Base-by-base conservation (phyloP, 1,140 invertebrate species). In the Drosophila sucinea region DNA sequence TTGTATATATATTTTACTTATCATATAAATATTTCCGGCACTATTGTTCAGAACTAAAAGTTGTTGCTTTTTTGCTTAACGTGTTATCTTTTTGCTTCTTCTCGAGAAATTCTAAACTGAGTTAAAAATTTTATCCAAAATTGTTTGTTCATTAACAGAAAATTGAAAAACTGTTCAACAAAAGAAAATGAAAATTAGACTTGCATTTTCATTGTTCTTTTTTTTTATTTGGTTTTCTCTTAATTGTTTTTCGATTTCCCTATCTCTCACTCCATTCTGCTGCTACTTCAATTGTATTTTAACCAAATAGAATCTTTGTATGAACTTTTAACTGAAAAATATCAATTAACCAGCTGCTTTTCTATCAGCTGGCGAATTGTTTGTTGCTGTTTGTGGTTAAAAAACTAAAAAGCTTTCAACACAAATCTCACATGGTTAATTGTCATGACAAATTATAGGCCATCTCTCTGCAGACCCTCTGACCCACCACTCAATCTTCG, bases 251-350 rank as follows among this genome's bases (percentile, higher is more conserved):
- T 62, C 10, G 51, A 7, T 27, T 32, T 58, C 3, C 27, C 32
- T 69, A 57, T 69, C 65, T 51, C 60, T 51, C 44, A 60, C 33
- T 23, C 27, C 58, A 6, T 60, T 44, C 41, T 55, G 29, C 68
- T 80, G 11, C n/a, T 29, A 30, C 27, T 27, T 27, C 35, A 51
- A 27, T 51, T 51, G 44, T 51, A 51, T 44, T 60, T 66, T 23
- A 89, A 89, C 80, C 84, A 56, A 89, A 70, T 79, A 89, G 7
- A 89, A 89, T 55, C 67, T 89, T 89, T 89, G 84, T 89, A 89
- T 89, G 77, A 89, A 90, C 71, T 60, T 41, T 78, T 32, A 87
- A 87, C 81, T 81, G 30, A 89, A 79, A 67, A 57, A 41, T 67
- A 60, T 44, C 17, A 7, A 51, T 27, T 10, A 55, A 58, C n/a